Percentiles rank a stretch among this genome's conserved stretches.
These are phyloP conservation scores for Thereva nobilitata DNA, from an alignment of 2,888 invertebrate species.

Conservation along the genomic window DNA sequence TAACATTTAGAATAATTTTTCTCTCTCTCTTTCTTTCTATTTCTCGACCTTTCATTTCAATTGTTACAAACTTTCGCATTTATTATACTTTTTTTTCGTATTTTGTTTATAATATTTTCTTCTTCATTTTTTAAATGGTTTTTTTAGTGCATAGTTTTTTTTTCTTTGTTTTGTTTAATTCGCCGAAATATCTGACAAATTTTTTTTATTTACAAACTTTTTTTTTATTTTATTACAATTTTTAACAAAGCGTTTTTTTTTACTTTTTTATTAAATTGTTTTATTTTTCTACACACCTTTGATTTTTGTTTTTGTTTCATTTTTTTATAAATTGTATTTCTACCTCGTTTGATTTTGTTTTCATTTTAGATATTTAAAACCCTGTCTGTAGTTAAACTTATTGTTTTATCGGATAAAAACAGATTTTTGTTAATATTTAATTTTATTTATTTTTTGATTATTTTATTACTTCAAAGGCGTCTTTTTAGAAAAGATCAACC, in stretches of 20 bases:
- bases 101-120: constrained; percentile 1
- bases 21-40: constrained; percentile 16
- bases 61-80: constrained; percentile 18
- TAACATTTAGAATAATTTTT: constrained; percentile 42
- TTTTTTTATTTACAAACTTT: constrained; percentile 21
- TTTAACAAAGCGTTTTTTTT: constrained; percentile 33
- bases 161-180: no score
- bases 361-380: constrained; percentile 27
- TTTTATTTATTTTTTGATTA: no score
- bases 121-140: constrained; percentile 9
- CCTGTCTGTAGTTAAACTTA: constrained; percentile 28
- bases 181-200: constrained; percentile 6
- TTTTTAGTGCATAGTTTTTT: constrained; percentile 25
- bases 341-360: constrained; percentile 2
- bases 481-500: no score
- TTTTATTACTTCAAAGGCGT: no score
- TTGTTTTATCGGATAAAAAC: not conserved
- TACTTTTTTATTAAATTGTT: constrained; percentile 3
- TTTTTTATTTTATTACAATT: constrained; percentile 18
- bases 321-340: constrained; percentile 29
- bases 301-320: constrained; percentile 7
- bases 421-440: not conserved
- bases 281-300: constrained; percentile 22
- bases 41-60: constrained; percentile 10
- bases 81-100: constrained; percentile 14